phyloP scores from a whole-genome alignment of 1,140 invertebrate species.

The Heliconius hewitsoni region DNA sequence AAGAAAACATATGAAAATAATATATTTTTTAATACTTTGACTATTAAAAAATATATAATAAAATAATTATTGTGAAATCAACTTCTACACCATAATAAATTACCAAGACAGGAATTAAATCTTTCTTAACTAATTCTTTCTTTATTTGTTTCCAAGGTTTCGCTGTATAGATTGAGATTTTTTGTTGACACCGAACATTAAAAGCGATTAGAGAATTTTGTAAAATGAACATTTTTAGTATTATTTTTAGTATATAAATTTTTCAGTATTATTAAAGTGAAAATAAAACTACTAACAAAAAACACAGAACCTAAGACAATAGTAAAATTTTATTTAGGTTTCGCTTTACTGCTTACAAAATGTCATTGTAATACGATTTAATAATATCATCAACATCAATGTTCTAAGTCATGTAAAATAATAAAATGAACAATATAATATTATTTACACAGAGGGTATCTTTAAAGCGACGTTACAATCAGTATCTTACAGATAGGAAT shows the following conservation, averaged over 20 bases:
- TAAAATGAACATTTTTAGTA: background rate
- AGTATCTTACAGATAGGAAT: conserved; percentile 51
- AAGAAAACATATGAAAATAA: background rate
- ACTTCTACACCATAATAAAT: too few species aligned
- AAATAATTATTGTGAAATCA: background rate
- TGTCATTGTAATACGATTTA: too few species aligned
- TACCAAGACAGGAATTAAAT: background rate
- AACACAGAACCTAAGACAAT: background rate
- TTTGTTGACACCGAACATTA: background rate
- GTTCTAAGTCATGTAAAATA: background rate
- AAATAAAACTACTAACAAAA: background rate
- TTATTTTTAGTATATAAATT: background rate
- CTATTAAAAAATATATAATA: background rate
- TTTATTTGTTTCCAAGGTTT: background rate
- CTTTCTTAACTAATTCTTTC: background rate
- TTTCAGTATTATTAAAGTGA: too few species aligned
- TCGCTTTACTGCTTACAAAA: too few species aligned
- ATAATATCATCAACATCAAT: too few species aligned
- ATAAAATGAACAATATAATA: background rate
- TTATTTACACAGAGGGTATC: conserved; percentile 5
- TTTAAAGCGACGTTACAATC: conserved; percentile 11
- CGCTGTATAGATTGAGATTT: too few species aligned
- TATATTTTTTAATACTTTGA: background rate
- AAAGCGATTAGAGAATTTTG: background rate
- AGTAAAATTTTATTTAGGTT: background rate